phyloP scores from a whole-genome alignment of 2,888 invertebrate species.

The Apotomis turbidana region DNA sequence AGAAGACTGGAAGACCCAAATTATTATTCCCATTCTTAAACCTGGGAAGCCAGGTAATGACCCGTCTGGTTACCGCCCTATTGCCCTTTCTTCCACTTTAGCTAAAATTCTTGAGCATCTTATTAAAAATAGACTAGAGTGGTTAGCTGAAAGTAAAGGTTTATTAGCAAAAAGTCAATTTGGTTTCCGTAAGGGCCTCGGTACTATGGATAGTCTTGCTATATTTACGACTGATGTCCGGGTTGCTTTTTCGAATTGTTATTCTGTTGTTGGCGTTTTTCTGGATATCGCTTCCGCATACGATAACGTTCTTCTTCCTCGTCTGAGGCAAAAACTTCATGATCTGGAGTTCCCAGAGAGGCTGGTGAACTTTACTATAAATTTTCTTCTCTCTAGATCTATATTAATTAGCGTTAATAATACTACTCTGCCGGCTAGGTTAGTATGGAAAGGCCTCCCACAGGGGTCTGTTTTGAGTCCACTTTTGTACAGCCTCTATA shows the following conservation, averaged over 20 bases:
- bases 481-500: conserved; percentile 45
- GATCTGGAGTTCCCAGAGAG: conserved; percentile 13
- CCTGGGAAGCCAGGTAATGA: too few relatives aligned
- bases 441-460: conserved; percentile 47
- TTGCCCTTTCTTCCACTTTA: conserved; percentile 45
- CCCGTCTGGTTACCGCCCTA: conserved; percentile 40
- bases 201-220: conserved; percentile 49
- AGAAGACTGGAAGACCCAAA: too few relatives aligned
- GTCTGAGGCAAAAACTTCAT: conserved; percentile 46
- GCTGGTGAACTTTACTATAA: not conserved
- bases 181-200: conserved; percentile 49
- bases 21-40: too few relatives aligned
- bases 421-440: conserved; percentile 24
- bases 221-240: conserved; percentile 46
- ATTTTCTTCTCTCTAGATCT: conserved; percentile 19
- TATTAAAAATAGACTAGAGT: conserved; percentile 47
- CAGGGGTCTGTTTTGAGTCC: conserved; percentile 48
- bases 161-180: conserved; percentile 44
- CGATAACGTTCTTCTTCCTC: conserved; percentile 46
- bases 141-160: conserved; percentile 44
- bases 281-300: conserved; percentile 50
- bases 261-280: conserved; percentile 46
- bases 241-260: conserved; percentile 40
- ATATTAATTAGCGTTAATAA: conserved; percentile 32
- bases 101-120: conserved; percentile 47